These are phyloP conservation scores for Perodicticus potto DNA, from an alignment of 2,797 vertebrate genomes.

Conservation along the genomic window DNA sequence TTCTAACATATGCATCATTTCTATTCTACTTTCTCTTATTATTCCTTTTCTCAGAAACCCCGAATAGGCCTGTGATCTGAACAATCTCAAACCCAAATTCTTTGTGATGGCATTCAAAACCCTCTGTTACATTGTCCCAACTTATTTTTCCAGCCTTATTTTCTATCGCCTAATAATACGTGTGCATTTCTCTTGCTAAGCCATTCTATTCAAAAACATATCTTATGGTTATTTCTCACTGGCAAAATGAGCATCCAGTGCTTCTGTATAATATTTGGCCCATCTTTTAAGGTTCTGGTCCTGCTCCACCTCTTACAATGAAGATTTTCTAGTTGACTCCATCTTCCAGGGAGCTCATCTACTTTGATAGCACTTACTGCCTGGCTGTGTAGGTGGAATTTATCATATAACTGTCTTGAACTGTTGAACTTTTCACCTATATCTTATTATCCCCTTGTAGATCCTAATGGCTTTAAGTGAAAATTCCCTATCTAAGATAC, in stretches of 20 bases:
- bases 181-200: background rate
- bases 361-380: slow-evolving; percentile 1
- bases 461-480: background rate
- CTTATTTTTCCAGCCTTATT: background rate
- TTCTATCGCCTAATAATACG: background rate
- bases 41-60: background rate
- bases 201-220: slow-evolving; percentile 7
- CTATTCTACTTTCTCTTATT: background rate
- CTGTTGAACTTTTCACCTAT: background rate
- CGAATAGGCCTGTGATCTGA: background rate
- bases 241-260: background rate
- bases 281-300: background rate
- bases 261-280: background rate
- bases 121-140: background rate
- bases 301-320: background rate
- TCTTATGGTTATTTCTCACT: background rate
- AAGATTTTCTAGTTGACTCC: background rate
- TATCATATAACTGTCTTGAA: background rate
- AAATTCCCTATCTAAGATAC: slow-evolving; percentile 17
- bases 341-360: background rate
- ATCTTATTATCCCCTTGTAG: background rate
- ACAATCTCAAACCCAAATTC: slow-evolving; percentile 10
- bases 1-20: background rate
- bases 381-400: background rate
- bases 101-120: background rate